A percentile compares a stretch with the other conserved stretches of the same genome.
Evolutionary conservation across 2,888 invertebrate genomes (phyloP).

Genomic region (Polydrusus cervinus): DNA sequence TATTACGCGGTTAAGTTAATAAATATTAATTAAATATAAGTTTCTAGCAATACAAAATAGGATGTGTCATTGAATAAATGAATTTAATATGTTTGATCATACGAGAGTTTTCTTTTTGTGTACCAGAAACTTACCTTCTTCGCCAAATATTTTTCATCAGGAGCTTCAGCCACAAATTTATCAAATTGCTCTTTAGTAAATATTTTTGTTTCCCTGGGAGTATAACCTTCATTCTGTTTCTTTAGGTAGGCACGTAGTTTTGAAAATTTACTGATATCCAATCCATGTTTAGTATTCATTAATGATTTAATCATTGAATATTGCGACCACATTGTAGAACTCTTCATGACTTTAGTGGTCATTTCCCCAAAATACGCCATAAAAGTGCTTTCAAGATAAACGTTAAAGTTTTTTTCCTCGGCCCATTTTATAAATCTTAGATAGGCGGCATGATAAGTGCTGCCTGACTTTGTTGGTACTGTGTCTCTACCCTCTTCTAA

Average conservation of each 20-base stretch:
- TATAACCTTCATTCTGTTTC: conserved; percentile 45
- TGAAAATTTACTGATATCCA: conserved; percentile 37
- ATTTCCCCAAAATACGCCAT: conserved; percentile 55
- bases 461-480: background rate
- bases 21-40: background rate
- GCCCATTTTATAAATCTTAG: conserved; percentile 5
- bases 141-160: conserved; percentile 48
- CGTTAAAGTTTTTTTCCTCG: background rate
- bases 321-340: conserved; percentile 39
- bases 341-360: conserved; percentile 9
- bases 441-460: background rate
- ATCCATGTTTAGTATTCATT: conserved; percentile 34
- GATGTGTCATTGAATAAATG: too few species aligned
- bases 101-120: too few species aligned
- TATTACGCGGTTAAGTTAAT: too few species aligned
- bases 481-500: background rate
- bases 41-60: too few species aligned
- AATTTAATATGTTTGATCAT: too few species aligned
- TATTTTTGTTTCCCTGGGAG: conserved; percentile 49
- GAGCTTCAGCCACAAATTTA: conserved; percentile 52
- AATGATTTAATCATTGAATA: conserved; percentile 32
- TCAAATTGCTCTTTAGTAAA: conserved; percentile 44
- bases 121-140: conserved; percentile 43
- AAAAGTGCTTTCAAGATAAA: conserved; percentile 45
- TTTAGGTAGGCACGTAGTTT: conserved; percentile 44